Evolutionary conservation across 2,888 invertebrate genomes (phyloP), one percentile per base, ranked within the genome.

Genomic region (Cephus nigrinus): DNA sequence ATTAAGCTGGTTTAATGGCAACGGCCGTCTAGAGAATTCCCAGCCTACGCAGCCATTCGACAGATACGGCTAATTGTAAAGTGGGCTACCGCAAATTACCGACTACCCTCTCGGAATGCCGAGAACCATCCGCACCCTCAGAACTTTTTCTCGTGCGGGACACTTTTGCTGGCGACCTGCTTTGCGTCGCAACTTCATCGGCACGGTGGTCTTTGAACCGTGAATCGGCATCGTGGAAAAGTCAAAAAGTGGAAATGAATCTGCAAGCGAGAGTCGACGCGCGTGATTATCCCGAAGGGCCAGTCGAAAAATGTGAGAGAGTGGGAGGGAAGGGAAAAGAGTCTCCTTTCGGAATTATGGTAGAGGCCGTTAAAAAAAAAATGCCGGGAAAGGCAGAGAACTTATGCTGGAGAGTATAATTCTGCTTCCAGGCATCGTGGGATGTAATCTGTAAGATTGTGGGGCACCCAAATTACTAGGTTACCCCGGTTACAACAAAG

Each of bases 61-160:
- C 78, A 84, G 87, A 88, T 86, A 88, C 86, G 86, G 87, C 87
- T 89, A 89, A 89, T 89, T 89, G 88, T 86, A 82, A 85, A 87
- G 84, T 84, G 81, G 55, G 78, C 75, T 81, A 82, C 83, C 79
- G 78, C 76, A 78, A 78, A 78, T 76, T 76, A 75, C 55, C 32
- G 55, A 74, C 55, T 40, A 36, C 30, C 75, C 55, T 55, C 55
- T 55, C 23, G 55, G 55, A 33, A 75, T 68, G 32, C 35, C 36
- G 36, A 74, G 74, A 1, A 34, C 35, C 36, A 34, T 30, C 12
- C 33, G 15, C 36, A 71, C 55, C 55, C 23, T 55, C 55, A 2
- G 23, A 23, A 55, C 23, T 55, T 55, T 23, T 55, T 55, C 55
- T 23, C 9, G 23, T 55, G 1, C 23, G 9, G 55, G 23, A 9